Evolutionary conservation across 1,140 invertebrate species (phyloP).

Genomic region (Drosophila gunungcola): DNA sequence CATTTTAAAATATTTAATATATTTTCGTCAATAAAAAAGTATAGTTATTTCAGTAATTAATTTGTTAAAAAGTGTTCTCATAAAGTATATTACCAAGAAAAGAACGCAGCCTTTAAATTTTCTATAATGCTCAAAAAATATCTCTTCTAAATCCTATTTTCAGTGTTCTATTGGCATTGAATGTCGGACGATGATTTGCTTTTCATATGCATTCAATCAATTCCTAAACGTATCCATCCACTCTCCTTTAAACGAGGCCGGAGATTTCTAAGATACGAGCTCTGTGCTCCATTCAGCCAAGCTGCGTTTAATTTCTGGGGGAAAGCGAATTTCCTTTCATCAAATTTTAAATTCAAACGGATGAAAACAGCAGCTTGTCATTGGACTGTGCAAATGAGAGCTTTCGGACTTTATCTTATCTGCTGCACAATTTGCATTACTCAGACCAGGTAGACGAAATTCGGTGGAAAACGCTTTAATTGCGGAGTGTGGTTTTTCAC

Average conservation of each 20-base stretch:
- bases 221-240: slow-evolving; percentile 45
- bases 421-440: slow-evolving; percentile 31
- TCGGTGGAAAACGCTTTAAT: slow-evolving; percentile 30
- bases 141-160: background rate
- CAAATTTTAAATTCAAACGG: background rate
- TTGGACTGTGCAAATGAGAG: slow-evolving; percentile 20
- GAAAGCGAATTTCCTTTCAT: slow-evolving; percentile 38
- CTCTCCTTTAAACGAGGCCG: slow-evolving; percentile 26
- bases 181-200: slow-evolving; percentile 44
- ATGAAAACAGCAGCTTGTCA: background rate
- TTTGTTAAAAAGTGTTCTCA: background rate
- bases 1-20: too few species aligned
- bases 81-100: too few species aligned
- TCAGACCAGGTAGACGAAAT: slow-evolving; percentile 11
- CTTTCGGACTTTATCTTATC: slow-evolving; percentile 8
- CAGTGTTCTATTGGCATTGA: slow-evolving; percentile 34
- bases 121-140: too few species aligned
- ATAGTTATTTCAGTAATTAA: too few species aligned
- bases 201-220: slow-evolving; percentile 74
- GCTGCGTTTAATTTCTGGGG: slow-evolving; percentile 14
- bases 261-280: slow-evolving; percentile 31
- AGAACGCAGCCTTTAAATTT: too few species aligned
- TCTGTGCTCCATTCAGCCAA: background rate
- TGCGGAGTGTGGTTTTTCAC: slow-evolving; percentile 32
- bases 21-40: too few species aligned